Evolutionary conservation across 2,797 vertebrate genomes (phyloP), one percentile per base, ranked within the genome.

Genomic region (Hypotaenidia philippensis): DNA sequence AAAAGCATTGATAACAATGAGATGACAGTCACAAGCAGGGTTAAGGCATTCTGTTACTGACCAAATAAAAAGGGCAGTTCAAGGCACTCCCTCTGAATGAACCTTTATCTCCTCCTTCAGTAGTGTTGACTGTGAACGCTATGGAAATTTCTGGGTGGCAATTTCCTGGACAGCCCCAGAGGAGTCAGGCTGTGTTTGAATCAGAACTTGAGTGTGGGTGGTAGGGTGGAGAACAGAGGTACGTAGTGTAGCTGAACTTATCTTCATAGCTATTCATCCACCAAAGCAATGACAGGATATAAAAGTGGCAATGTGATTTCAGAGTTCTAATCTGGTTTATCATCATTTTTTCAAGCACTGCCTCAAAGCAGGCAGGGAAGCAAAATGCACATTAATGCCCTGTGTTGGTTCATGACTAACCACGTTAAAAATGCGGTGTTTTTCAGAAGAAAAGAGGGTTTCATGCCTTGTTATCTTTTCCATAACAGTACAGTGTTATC

Each of bases 91-190:
- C 86, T 95, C 79, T 9, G 32, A 97, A 85, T 53, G 97, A 94
- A 86, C 31, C 55, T 95, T 96, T 96, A 95, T 97, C 92, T 96
- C 32, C 60, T 95, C 72, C 50, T 95, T 94, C 32, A 65, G 47
- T 41, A 71, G 64, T 92, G 93, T 69, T 95, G 88, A 89, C 93
- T 96, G 84, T 65, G 79, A 97, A 85, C 59, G 27, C 38, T 70
- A 83, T 5, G 61, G 96, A 97, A 97, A 90, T 92, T 89, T 96
- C 91, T 94, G 93, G 84, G 94, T 96, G 94, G 96, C 93, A 97
- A 96, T 98, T 97, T 98, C 96, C 97, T 97, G 96, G 94, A 90
- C 53, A 66, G 76, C 96, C 76, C 74, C 2, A 2, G 26, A 53
- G 87, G 79, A 94, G 53, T 27, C 34, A 8, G 34, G 64, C 52